Evolutionary conservation across 2,888 invertebrate genomes (phyloP), one percentile per base, ranked within the genome.

Genomic region (Chloromyia formosa): DNA sequence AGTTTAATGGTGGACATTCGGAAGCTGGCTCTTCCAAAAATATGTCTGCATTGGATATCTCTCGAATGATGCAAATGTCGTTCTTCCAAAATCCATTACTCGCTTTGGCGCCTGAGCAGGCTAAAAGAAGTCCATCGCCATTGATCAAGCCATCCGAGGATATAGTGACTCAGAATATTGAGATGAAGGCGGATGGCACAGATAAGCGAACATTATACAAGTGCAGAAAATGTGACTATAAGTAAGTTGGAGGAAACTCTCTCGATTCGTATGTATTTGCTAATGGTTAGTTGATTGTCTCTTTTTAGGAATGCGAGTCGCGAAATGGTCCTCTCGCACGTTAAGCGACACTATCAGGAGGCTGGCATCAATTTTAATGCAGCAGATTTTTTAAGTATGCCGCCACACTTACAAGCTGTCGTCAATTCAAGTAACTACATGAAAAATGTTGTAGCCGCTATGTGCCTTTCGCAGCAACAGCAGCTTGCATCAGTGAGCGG

Each of bases 201-300:
- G 87, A 88, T 56, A 93, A 92, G 85, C 91, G 91, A 81, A 93
- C 93, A 14, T 86, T 92, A 80, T 95, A 95, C 92, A 94, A 94
- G 83, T 97, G 96, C 85, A 94, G 94, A 85, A 93, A 93, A 82
- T 97, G 96, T 85, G 91, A 92, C 83, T 96, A 93, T 85, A 92
- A 91, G 94, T 94, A 84, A 88, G 49, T 60, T 23, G 20, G 12
- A 60, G 4, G 88, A 86, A 73, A 60, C 9, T 58, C 14, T 23
- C 18, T 16, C 42, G 42, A 42, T 73, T 54, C 53, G 61, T 60
- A n/a, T 35, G 27, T 58, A 49, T 3, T 3, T 49, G 2, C 16
- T 49, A 10, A 3, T 49, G 16, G 10, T 49, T 49, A 7, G 10
- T 49, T n/a, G 12, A 49, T 10, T 49, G 12, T 58, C 16, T 58